Conservation (phyloP, 2,797 vertebrate genomes). For the Neostethus bicornis region DNA sequence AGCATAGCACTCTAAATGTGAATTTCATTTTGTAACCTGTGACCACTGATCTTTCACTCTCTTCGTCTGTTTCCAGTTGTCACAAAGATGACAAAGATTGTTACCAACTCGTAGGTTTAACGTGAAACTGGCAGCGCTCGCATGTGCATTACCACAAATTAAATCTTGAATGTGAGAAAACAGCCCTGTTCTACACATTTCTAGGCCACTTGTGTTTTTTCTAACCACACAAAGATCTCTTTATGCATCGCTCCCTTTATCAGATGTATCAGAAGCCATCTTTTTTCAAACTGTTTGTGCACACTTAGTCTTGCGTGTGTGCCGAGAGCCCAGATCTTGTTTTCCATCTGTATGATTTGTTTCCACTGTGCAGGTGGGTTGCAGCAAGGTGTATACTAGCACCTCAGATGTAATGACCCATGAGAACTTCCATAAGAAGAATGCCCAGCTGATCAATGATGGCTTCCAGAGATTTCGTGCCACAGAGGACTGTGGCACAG, state of each 20-base stretch:
- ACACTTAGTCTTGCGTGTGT: conserved; percentile 56
- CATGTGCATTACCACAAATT: conserved; percentile 46
- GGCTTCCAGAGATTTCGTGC: conserved; percentile 99
- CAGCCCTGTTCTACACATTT: conserved; percentile 54
- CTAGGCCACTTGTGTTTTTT: conserved; percentile 61
- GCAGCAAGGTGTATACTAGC: conserved; percentile 99
- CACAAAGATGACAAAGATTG: conserved; percentile 39
- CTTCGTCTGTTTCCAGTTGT: conserved; percentile 51
- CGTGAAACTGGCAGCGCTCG: conserved; percentile 31
- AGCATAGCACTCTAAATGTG: conserved; percentile 55
- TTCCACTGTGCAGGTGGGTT: conserved; percentile 88
- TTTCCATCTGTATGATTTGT: conserved; percentile 29
- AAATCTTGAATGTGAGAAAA: conserved; percentile 56
- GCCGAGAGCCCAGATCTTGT: conserved; percentile 32
- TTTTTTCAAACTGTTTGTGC: conserved; percentile 42
- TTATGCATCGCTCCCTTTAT: conserved; percentile 27
- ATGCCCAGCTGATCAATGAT: conserved; percentile 97
- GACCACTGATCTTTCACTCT: conserved; percentile 58
- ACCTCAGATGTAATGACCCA: conserved; percentile 99
- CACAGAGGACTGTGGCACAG: conserved; percentile 96
- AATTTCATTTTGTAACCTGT: conserved; percentile 61
- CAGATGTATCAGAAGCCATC: conserved; percentile 43
- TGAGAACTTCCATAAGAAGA: conserved; percentile 99
- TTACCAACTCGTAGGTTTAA: conserved; percentile 50
- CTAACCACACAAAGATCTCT: conserved; percentile 58